A percentile compares a stretch with the other conserved stretches of the same genome.
Conservation (phyloP, 2,113 vertebrate genomes). For the Phrynosoma blainvillii region DNA sequence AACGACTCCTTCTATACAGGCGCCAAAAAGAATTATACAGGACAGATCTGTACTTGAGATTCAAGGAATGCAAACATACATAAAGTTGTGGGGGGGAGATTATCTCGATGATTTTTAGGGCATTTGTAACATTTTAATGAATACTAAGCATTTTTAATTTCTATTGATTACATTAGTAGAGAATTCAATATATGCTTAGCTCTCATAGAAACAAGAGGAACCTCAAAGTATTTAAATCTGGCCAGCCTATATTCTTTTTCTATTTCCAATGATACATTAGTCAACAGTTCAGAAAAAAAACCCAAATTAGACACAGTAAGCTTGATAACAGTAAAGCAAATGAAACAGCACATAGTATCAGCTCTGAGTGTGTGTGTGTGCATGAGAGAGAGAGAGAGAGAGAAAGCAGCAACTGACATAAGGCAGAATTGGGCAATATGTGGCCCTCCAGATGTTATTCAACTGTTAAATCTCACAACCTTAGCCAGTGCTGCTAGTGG, state of each 20-base stretch:
- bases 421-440: too few relatives aligned
- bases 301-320: neutral
- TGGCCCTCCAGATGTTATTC: too few relatives aligned
- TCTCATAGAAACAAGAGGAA: neutral
- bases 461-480: too few relatives aligned
- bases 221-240: neutral
- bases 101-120: neutral
- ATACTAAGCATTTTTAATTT: neutral
- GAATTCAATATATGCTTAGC: neutral
- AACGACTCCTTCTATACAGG: constrained; percentile 94
- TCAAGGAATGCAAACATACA: constrained; percentile 65
- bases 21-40: constrained; percentile 91
- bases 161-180: neutral
- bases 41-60: constrained; percentile 80
- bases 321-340: neutral
- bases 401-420: too few relatives aligned
- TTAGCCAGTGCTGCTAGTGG: too few relatives aligned
- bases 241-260: neutral
- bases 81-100: neutral
- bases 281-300: neutral
- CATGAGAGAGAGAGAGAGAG: too few relatives aligned
- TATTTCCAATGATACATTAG: neutral
- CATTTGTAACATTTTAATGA: neutral
- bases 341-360: neutral
- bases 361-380: too few relatives aligned